Conservation (phyloP, 2,797 vertebrate species). For the Pangasius djambal region DNA sequence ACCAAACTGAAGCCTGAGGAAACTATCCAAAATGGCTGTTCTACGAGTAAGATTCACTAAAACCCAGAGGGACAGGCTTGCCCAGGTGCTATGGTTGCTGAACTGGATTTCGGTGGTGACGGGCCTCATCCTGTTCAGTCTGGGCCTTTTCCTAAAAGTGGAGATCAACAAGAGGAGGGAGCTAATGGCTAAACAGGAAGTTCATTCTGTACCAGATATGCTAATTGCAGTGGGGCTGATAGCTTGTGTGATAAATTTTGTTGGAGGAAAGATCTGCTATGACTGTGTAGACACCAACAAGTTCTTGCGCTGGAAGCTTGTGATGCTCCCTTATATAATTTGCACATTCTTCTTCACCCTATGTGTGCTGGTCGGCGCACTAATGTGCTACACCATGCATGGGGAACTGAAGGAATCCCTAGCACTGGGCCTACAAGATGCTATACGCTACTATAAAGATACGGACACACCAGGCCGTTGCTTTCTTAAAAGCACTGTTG, state of each 20-base stretch:
- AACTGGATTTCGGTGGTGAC: conserved; percentile 92
- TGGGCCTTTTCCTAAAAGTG: conserved; percentile 89
- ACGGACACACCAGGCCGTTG: conserved; percentile 89
- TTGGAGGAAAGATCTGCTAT: conserved; percentile 93
- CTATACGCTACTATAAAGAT: conserved; percentile 88
- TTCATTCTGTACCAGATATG: conserved; percentile 88
- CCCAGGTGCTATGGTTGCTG: conserved; percentile 91
- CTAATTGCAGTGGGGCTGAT: conserved; percentile 86
- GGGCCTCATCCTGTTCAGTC: conserved; percentile 84
- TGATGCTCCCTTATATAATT: conserved; percentile 89
- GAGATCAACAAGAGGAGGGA: conserved; percentile 87
- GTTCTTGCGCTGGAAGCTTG: conserved; percentile 88
- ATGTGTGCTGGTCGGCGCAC: conserved; percentile 85
- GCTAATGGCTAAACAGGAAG: conserved; percentile 83
- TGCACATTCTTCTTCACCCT: conserved; percentile 92
- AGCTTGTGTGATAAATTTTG: conserved; percentile 88
- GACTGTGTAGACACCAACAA: conserved; percentile 87
- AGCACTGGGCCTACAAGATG: conserved; percentile 78
- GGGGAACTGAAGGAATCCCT: conserved; percentile 86
- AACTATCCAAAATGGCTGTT: conserved; percentile 81
- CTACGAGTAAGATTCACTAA: conserved; percentile 88
- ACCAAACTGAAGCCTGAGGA: conserved; percentile 26
- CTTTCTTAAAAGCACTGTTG: conserved; percentile 87
- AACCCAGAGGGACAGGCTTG: conserved; percentile 85
- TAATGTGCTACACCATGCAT: conserved; percentile 90